These are phyloP conservation scores for Drosophila crucigera DNA, from an alignment of 2,888 invertebrate genomes.

Conservation along the genomic window DNA sequence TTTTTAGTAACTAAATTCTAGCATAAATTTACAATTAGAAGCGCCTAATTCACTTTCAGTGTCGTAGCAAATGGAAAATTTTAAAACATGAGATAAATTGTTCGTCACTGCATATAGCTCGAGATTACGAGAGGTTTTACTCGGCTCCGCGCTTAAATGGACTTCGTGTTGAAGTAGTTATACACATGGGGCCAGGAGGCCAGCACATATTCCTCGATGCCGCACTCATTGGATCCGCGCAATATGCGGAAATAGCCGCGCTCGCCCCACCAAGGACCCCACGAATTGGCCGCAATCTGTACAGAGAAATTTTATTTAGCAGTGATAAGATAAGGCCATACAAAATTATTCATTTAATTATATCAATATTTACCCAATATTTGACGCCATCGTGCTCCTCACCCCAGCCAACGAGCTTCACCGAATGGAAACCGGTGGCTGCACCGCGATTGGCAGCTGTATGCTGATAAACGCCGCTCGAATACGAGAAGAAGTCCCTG, in stretches of 20 bases:
- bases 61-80: constrained; percentile 69
- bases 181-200: constrained; percentile 88
- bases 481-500: constrained; percentile 97
- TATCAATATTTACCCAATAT: constrained; percentile 91
- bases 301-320: neutral
- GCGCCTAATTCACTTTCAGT: constrained; percentile 79
- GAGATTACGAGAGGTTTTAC: constrained; percentile 51
- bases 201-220: constrained; percentile 95
- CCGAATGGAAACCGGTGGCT: constrained; percentile 93
- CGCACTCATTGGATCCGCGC: constrained; percentile 94
- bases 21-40: constrained; percentile 74
- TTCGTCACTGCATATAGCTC: constrained; percentile 65
- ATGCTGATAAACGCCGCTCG: constrained; percentile 92
- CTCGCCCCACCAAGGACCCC: constrained; percentile 97
- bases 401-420: constrained; percentile 97
- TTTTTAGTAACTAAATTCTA: constrained; percentile 74
- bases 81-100: constrained; percentile 73
- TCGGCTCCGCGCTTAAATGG: constrained; percentile 33
- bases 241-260: constrained; percentile 94
- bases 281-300: constrained; percentile 96
- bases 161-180: constrained; percentile 78
- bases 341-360: neutral
- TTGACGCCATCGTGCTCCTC: constrained; percentile 89
- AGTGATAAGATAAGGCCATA: too few species aligned
- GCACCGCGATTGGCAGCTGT: constrained; percentile 87